Evolutionary conservation across 1,140 invertebrate genomes (phyloP).

Genomic region (Brachionus angularis): DNA sequence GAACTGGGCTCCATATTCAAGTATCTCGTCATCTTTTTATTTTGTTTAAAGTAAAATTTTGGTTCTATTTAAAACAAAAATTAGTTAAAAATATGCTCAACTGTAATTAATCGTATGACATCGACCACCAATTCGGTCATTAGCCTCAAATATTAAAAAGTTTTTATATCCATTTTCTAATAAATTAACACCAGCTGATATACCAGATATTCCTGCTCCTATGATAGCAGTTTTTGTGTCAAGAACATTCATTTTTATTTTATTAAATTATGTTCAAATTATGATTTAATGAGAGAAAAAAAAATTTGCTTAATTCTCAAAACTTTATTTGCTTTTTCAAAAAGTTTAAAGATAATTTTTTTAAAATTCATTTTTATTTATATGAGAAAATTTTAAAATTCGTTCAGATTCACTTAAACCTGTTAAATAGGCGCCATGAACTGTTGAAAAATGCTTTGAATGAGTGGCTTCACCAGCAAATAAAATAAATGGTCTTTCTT

Average conservation of each 20-base stretch:
- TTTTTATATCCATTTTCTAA: slow-evolving; percentile 6
- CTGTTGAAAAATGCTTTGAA: slow-evolving; percentile 63
- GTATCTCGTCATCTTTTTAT: not conserved
- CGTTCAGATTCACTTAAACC: slow-evolving; percentile 76
- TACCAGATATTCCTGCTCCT: slow-evolving; percentile 34
- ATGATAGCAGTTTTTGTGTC: slow-evolving; percentile 1
- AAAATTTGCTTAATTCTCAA: too few relatives aligned
- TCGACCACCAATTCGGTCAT: slow-evolving; percentile 32
- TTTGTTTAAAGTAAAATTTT: slow-evolving; percentile 17
- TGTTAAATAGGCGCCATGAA: slow-evolving; percentile 83
- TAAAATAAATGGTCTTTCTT: slow-evolving; percentile 66
- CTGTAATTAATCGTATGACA: not conserved
- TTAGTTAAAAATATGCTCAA: not conserved
- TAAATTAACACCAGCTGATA: slow-evolving; percentile 7
- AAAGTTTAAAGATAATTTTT: not conserved
- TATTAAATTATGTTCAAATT: not conserved
- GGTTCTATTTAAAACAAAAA: not conserved
- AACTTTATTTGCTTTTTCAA: too few relatives aligned
- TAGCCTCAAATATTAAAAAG: slow-evolving; percentile 35
- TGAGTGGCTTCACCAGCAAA: slow-evolving; percentile 84
- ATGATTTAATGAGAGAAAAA: not conserved
- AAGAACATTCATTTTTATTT: not conserved
- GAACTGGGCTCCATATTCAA: slow-evolving; percentile 46
- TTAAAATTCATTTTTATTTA: not conserved
- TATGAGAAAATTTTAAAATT: slow-evolving; percentile 45